Evolutionary conservation across 2,113 vertebrate genomes (phyloP).

Genomic region (Tetrao urogallus): DNA sequence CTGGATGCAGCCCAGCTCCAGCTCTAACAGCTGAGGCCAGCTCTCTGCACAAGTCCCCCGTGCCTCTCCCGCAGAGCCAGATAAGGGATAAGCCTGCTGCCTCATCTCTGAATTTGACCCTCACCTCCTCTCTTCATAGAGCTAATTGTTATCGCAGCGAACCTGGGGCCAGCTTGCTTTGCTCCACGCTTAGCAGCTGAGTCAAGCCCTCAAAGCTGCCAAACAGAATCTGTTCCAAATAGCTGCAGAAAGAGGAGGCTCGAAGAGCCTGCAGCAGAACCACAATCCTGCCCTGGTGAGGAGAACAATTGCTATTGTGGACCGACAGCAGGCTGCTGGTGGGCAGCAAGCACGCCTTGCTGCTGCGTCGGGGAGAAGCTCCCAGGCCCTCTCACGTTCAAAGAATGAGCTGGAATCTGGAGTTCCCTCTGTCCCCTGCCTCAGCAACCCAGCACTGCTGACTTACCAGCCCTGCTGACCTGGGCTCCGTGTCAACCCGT

Average conservation of each 20-base stretch:
- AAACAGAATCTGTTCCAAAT: conserved; percentile 29
- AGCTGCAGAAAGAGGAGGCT: conserved; percentile 7
- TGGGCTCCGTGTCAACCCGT: not conserved
- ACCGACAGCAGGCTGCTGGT: not conserved
- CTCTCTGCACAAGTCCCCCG: not conserved
- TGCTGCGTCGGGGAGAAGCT: fast-evolving
- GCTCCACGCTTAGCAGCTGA: not conserved
- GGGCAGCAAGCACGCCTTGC: fast-evolving
- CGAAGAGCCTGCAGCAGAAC: not conserved
- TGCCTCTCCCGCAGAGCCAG: not conserved
- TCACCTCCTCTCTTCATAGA: not conserved
- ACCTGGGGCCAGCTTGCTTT: not conserved
- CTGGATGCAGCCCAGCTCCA: not conserved
- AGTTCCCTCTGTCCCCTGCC: not conserved
- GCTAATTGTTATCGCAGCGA: not conserved
- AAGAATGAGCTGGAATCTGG: not conserved
- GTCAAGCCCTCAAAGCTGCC: conserved; percentile 8
- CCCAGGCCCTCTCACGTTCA: not conserved
- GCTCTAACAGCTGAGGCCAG: not conserved
- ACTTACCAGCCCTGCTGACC: fast-evolving
- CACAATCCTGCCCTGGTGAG: not conserved
- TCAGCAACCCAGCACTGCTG: not conserved
- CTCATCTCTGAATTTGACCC: not conserved
- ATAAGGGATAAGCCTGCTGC: not conserved
- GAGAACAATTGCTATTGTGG: conserved; percentile 19